Evolutionary conservation across 2,888 invertebrate genomes (phyloP).

Genomic region (Aphidoletes aphidimyza): DNA sequence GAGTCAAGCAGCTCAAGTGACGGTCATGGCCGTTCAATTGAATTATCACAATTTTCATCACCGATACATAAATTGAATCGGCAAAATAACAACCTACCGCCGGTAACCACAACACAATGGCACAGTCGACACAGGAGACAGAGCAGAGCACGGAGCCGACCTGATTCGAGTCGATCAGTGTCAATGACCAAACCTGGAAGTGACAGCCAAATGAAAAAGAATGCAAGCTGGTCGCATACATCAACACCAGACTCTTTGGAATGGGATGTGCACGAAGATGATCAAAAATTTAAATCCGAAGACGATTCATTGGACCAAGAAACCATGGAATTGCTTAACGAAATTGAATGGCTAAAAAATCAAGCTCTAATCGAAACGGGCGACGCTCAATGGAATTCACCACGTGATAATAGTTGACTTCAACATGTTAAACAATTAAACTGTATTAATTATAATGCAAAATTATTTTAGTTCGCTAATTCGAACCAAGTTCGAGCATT

Average conservation of each 20-base stretch:
- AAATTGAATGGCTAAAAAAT: slow-evolving; percentile 75
- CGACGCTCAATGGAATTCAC: slow-evolving; percentile 59
- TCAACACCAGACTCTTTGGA: slow-evolving; percentile 76
- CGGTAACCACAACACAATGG: neutral
- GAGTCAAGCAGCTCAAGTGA: slow-evolving; percentile 58
- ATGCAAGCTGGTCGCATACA: slow-evolving; percentile 71
- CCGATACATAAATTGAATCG: neutral
- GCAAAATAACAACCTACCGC: neutral
- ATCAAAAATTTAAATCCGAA: slow-evolving; percentile 64
- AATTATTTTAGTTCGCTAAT: neutral
- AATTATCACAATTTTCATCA: slow-evolving; percentile 39
- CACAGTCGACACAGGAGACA: neutral
- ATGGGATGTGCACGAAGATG: slow-evolving; percentile 73
- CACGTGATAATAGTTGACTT: neutral
- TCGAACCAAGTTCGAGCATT: neutral
- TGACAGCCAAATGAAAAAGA: neutral
- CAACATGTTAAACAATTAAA: neutral
- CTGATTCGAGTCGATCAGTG: neutral
- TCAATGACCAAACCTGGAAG: neutral
- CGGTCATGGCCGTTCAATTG: slow-evolving; percentile 58
- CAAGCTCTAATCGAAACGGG: slow-evolving; percentile 75
- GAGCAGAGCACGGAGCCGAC: neutral
- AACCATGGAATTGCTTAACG: slow-evolving; percentile 73
- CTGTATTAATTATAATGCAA: neutral
- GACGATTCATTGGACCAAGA: slow-evolving; percentile 72